Percentiles rank a stretch among this genome's conserved stretches.
Conservation (phyloP, 2,888 invertebrate species). For the Tanytarsus gracilentus region DNA sequence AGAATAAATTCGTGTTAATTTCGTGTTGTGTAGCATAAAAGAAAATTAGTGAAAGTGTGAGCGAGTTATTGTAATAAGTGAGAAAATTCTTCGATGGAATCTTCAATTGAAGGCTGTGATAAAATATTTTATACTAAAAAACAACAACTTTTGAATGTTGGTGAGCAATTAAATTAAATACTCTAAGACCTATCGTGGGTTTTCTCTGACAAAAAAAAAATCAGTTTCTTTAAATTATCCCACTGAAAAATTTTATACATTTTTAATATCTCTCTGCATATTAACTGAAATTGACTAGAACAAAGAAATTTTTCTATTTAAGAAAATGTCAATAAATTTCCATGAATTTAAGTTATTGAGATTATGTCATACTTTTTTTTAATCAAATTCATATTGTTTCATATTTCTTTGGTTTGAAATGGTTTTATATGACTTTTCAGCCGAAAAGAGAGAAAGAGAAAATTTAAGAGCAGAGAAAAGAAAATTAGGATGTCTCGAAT, state of each 20-base stretch:
- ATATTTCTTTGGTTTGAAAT: slow-evolving; percentile 1
- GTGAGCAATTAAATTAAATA: not conserved
- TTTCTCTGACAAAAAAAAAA: not conserved
- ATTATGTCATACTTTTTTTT: not conserved
- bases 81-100: not conserved
- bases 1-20: not conserved
- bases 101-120: slow-evolving; percentile 25
- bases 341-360: not conserved
- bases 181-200: not conserved
- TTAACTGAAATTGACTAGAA: not conserved
- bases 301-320: not conserved
- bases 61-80: not conserved
- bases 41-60: not conserved
- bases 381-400: not conserved
- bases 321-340: not conserved
- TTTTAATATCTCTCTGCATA: not conserved
- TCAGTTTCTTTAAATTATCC: too few species aligned
- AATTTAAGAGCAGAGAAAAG: not conserved
- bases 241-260: too few species aligned
- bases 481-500: not conserved
- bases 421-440: not conserved
- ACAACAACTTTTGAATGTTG: not conserved
- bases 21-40: not conserved
- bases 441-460: not conserved
- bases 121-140: not conserved